phyloP scores from a whole-genome alignment of 2,888 invertebrate genomes.

The Orchesellides sinensis region DNA sequence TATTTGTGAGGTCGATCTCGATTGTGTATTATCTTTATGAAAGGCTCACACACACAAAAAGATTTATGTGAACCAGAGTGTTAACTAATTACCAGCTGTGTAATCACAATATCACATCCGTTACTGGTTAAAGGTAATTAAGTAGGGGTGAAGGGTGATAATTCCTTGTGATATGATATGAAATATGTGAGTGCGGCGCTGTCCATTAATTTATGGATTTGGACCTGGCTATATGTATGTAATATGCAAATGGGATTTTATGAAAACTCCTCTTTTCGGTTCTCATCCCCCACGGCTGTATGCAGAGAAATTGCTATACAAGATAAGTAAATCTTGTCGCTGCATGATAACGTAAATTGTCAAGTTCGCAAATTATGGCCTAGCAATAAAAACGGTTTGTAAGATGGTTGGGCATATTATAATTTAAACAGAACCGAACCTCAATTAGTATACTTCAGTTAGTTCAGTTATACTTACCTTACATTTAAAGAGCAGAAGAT shows the following conservation, averaged over 20 bases:
- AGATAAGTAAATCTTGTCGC: no score
- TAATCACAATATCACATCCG: constrained; percentile 36
- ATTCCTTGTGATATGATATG: constrained; percentile 22
- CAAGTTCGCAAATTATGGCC: no score
- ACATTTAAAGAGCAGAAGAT: no score
- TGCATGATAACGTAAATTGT: no score
- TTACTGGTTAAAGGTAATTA: constrained; percentile 24
- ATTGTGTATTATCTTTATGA: neutral
- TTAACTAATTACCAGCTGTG: constrained; percentile 36
- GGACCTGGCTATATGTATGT: neutral
- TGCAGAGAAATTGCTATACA: no score
- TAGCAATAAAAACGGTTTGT: no score
- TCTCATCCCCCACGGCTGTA: neutral
- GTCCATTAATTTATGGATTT: constrained; percentile 9
- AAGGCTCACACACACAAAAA: neutral
- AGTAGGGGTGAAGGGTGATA: constrained; percentile 21
- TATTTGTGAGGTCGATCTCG: neutral
- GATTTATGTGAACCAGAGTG: constrained; percentile 44
- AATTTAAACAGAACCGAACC: no score
- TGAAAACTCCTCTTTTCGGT: neutral
- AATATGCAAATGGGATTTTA: no score
- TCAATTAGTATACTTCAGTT: no score
- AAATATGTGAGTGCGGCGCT: neutral
- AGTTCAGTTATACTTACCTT: no score
- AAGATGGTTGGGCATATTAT: no score